Conservation (phyloP, 2,797 vertebrate genomes). For the Alectoris magna region DNA sequence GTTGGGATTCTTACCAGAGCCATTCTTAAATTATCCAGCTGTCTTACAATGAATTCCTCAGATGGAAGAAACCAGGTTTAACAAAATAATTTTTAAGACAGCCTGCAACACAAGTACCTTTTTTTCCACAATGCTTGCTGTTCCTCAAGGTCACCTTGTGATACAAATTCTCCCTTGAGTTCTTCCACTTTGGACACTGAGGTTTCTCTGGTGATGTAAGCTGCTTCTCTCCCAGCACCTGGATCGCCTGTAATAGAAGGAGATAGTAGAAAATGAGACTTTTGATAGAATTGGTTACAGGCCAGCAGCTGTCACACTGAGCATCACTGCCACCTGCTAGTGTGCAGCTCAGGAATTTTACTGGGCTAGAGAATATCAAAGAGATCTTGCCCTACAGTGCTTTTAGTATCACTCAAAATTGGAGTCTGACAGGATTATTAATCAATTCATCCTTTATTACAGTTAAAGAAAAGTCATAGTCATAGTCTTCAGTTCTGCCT, state of each 20-base stretch:
- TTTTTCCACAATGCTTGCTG: neutral
- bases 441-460: conserved; percentile 7
- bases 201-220: neutral
- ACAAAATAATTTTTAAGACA: neutral
- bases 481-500: conserved; percentile 21
- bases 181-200: neutral
- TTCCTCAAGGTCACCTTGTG: neutral
- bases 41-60: neutral
- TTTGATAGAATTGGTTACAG: conserved; percentile 1
- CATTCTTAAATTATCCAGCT: neutral
- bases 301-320: neutral
- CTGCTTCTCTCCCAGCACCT: neutral
- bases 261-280: conserved; percentile 33
- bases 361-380: neutral
- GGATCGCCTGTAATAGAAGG: neutral
- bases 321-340: neutral
- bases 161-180: neutral
- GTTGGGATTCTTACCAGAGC: neutral
- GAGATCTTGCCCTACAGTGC: neutral
- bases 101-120: neutral
- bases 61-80: neutral
- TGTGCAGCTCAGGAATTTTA: neutral
- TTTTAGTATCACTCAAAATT: neutral
- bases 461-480: conserved; percentile 24
- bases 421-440: conserved; percentile 7